A percentile compares a stretch with the other conserved stretches of the same genome.
phyloP scores from a whole-genome alignment of 2,888 invertebrate species.

The Pollenia griseotomentosa region DNA sequence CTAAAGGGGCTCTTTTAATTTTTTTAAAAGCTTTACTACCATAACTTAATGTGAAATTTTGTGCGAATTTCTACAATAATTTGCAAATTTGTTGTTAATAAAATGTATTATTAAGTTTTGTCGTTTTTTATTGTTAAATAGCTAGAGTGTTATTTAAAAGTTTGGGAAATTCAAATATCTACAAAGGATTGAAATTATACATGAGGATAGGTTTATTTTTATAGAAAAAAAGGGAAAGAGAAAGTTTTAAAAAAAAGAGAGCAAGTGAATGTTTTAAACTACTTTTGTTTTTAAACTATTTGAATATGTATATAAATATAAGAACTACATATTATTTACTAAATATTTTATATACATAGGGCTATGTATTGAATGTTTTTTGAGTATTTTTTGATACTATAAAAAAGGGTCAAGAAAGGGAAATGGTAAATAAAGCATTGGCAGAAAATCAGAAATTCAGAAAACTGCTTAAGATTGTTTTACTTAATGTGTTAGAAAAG shows the following conservation, averaged over 20 bases:
- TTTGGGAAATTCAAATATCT: constrained; percentile 68
- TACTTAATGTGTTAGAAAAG: constrained; percentile 1
- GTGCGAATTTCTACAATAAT: constrained; percentile 67
- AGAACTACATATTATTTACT: constrained; percentile 30
- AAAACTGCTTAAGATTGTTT: constrained; percentile 21
- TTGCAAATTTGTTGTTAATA: constrained; percentile 47
- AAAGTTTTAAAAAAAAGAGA: constrained; percentile 14
- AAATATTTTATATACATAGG: constrained; percentile 31
- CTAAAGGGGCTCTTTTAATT: constrained; percentile 23
- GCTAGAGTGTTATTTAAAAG: constrained; percentile 32
- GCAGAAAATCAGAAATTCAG: background rate
- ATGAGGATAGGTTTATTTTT: background rate
- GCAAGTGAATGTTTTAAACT: constrained; percentile 24
- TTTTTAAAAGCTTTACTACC: constrained; percentile 51
- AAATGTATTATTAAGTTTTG: background rate
- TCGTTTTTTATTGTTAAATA: constrained; percentile 2
- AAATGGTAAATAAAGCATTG: constrained; percentile 28
- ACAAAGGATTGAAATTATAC: constrained; percentile 60
- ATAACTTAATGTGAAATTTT: constrained; percentile 55
- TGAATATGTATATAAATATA: constrained; percentile 30
- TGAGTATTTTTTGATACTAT: background rate
- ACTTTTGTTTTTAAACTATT: constrained; percentile 46
- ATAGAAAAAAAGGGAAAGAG: constrained; percentile 43
- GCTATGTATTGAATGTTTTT: constrained; percentile 21
- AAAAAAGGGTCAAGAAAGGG: background rate